Evolutionary conservation across 2,797 vertebrate genomes (phyloP), one percentile per base, ranked within the genome.

Genomic region (Muscicapa comitata): DNA sequence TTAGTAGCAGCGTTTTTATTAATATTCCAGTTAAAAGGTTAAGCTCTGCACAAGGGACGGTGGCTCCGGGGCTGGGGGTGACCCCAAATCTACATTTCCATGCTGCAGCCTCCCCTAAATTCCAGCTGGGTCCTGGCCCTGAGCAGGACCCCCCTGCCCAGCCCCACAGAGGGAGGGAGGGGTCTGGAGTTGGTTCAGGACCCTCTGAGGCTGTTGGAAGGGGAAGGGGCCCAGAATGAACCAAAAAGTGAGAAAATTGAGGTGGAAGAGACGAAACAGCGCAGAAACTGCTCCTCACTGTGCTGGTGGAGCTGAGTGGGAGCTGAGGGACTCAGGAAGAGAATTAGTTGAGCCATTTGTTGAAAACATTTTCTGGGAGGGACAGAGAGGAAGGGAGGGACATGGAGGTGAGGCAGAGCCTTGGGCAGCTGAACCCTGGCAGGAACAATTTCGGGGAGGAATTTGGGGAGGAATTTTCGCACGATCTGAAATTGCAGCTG

Each of bases 1-100:
- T 7, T 5, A 7, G 0, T 3, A 14, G 17, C 1, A 8, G 4
- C 3, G 3, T 40, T 77, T 50, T 54, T 7, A 11, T 28, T 8
- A 14, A 35, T 45, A 13, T 31, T 72, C n/a, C 20, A 33, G 26
- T 35, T 8, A 1, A 17, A 37, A 28, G 17, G 6, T 15, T 6
- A 9, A 48, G 38, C 38, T 31, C 17, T 78, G 28, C 1, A 1
- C 11, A 2, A 23, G n/a, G 21, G 33, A 2, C 0, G 7, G 7
- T 13, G 57, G 31, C 8, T 83, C 31, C 2, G 7, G 40, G 51
- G 13, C 6, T 0, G 33, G 67, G 13, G 3, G 20, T 3, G n/a
- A 3, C 11, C 35, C 19, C 35, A 42, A 50, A 5, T 4, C 58
- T 38, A 20, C 6, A 0, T 6, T 24, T 58, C 11, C 43, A 17